Conservation (phyloP, 1,140 invertebrate genomes). For the Caenorhabditis latens region DNA sequence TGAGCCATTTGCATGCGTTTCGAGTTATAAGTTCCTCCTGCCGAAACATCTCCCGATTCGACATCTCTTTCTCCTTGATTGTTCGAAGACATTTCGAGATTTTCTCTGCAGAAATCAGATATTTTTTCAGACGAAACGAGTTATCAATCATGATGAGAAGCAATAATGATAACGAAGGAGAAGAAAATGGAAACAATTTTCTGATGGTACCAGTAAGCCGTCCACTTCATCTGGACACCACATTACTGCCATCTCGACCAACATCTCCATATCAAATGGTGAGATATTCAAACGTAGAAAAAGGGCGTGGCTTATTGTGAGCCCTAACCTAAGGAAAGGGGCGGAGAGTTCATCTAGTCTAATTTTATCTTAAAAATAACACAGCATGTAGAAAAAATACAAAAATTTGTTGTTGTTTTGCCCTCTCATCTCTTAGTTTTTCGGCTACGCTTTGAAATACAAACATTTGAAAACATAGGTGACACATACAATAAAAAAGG, state of each 20-base stretch:
- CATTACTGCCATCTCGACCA: conserved; percentile 4
- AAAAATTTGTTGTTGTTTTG: conserved; percentile 33
- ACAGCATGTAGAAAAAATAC: background rate
- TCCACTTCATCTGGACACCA: conserved; percentile 21
- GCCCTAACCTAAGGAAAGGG: background rate
- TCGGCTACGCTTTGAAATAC: conserved; percentile 12
- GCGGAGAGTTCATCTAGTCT: background rate
- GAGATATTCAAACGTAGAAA: background rate
- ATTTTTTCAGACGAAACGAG: background rate
- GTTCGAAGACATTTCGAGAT: conserved; percentile 9
- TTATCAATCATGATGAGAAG: background rate
- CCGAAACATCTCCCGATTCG: conserved; percentile 61
- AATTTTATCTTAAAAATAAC: background rate
- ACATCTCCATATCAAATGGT: conserved; percentile 32
- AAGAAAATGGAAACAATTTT: conserved; percentile 34
- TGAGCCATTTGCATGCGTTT: conserved; percentile 96
- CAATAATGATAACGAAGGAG: conserved; percentile 15
- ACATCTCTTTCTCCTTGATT: conserved; percentile 52
- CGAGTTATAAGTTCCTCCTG: conserved; percentile 69
- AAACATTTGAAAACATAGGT: conserved; percentile 14
- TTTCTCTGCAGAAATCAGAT: background rate
- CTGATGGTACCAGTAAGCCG: conserved; percentile 45
- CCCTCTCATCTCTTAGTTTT: background rate
- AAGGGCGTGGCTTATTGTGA: background rate
- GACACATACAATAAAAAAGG: conserved; percentile 44